Conservation (phyloP, 2,113 vertebrate genomes). For the Brachyhypopomus gauderio region DNA sequence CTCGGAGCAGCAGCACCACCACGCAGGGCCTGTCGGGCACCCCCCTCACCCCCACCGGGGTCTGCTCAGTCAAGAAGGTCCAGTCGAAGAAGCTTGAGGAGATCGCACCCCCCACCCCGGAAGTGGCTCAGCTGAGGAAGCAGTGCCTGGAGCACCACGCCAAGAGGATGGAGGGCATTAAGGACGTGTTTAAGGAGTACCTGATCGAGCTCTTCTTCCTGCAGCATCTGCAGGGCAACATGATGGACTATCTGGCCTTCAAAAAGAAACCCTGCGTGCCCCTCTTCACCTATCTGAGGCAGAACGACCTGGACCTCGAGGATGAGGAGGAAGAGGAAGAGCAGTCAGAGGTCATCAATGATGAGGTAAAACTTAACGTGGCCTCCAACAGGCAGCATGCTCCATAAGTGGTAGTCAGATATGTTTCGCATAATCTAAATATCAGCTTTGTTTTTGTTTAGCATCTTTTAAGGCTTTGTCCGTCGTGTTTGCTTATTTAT, state of each 20-base stretch:
- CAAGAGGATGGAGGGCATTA: conserved; percentile 87
- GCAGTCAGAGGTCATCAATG: conserved; percentile 93
- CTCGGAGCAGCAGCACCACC: conserved; percentile 76
- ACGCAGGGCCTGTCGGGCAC: conserved; percentile 81
- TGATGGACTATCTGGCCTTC: conserved; percentile 98
- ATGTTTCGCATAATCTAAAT: too few species aligned
- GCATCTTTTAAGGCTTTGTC: too few species aligned
- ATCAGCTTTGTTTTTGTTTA: too few species aligned
- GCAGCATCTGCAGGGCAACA: conserved; percentile 96
- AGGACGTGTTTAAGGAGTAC: conserved; percentile 91
- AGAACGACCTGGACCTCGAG: conserved; percentile 94
- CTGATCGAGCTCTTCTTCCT: conserved; percentile 95
- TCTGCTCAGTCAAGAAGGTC: conserved; percentile 79
- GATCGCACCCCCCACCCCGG: conserved; percentile 88
- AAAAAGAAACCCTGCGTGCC: conserved; percentile 94
- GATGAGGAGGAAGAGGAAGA: conserved; percentile 96
- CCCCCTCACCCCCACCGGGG: conserved; percentile 75
- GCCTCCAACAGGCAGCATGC: neutral
- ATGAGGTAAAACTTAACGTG: conserved; percentile 81
- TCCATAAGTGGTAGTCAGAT: neutral
- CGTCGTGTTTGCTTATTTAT: too few species aligned
- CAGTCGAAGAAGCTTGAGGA: conserved; percentile 87
- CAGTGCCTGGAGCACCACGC: conserved; percentile 91
- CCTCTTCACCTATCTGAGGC: conserved; percentile 89
- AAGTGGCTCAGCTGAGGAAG: conserved; percentile 89